Evolutionary conservation across 2,888 invertebrate species (phyloP).

Genomic region (Drosophila paracracens): DNA sequence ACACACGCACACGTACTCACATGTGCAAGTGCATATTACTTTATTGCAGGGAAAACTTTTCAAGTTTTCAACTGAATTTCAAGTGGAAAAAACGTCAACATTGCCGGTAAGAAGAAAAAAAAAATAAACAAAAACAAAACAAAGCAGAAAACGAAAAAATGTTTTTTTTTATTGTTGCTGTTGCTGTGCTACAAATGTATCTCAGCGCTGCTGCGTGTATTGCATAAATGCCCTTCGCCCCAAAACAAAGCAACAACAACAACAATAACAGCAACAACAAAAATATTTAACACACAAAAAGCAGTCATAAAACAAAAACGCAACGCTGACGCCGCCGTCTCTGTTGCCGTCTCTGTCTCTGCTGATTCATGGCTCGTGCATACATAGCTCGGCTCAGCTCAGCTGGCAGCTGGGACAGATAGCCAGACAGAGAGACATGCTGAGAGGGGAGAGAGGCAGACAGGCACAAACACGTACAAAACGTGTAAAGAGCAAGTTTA

Average conservation of each 20-base stretch:
- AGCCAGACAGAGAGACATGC: constrained; percentile 7
- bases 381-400: constrained; percentile 37
- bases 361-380: constrained; percentile 53
- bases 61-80: constrained; percentile 14
- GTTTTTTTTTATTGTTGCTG: constrained; percentile 8
- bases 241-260: constrained; percentile 8
- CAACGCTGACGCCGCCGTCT: constrained; percentile 27
- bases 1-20: background rate
- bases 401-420: constrained; percentile 46
- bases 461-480: background rate
- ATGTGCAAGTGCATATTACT: constrained; percentile 3
- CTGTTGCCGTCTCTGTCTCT: constrained; percentile 15
- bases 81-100: constrained; percentile 31
- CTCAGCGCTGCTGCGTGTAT: constrained; percentile 36
- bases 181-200: constrained; percentile 52
- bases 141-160: constrained; percentile 2
- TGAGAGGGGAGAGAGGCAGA: constrained; percentile 15
- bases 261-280: constrained; percentile 5
- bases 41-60: constrained; percentile 21
- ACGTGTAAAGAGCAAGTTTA: constrained; percentile 6
- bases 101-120: constrained; percentile 28
- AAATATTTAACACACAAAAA: constrained; percentile 19
- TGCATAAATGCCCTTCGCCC: constrained; percentile 51
- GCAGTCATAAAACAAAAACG: constrained; percentile 32
- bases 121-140: constrained; percentile 3